Base-by-base conservation (phyloP, 2,113 vertebrate species). In the Aspidoscelis tigris region DNA sequence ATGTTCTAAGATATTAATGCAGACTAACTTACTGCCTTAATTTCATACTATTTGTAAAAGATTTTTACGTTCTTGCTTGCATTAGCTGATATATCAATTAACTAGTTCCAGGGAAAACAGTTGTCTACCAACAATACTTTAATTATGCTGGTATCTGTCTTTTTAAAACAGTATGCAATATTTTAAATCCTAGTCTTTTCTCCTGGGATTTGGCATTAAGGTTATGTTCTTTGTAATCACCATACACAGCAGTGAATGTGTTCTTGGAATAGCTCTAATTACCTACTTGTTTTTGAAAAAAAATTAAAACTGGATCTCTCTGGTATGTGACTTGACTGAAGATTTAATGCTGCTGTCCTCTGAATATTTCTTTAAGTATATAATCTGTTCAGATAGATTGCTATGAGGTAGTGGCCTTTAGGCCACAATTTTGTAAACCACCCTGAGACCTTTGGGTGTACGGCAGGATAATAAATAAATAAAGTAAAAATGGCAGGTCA, bases 211-310 rank as follows among this genome's bases (percentile, higher is more conserved):
- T 18, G 39, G 85, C 53, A 82, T 89, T 91, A 69, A 77, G 1
- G 71, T 84, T 84, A 24, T 21, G 20, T 64, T 22, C 24, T 71
- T 53, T 68, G 24, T 80, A 78, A 85, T 87, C 71, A 72, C 53
- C 61, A 43, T 86, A 47, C 12, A 7, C 9, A 55, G 75, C 43
- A 77, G n/a, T 82, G 33, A 65, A 66, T 0, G 0, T 80, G 53
- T 85, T 92, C 22, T 58, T 88, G 58, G 72, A 85, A 64, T 44
- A 11, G 33, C 78, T 84, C 68, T 89, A 87, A 78, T 83, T 69
- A 44, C 0, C 22, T 83, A 86, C 82, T 79, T 33, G 50, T 0
- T 84, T 89, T 39, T 77, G 39, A 83, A 80, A 81, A 44, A 71
- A 61, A 61, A 61, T 9, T 69, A 33, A 33, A 33, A 33, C 21